Conservation (phyloP, 2,797 vertebrate species). For the Sphenopsis melanotis region DNA sequence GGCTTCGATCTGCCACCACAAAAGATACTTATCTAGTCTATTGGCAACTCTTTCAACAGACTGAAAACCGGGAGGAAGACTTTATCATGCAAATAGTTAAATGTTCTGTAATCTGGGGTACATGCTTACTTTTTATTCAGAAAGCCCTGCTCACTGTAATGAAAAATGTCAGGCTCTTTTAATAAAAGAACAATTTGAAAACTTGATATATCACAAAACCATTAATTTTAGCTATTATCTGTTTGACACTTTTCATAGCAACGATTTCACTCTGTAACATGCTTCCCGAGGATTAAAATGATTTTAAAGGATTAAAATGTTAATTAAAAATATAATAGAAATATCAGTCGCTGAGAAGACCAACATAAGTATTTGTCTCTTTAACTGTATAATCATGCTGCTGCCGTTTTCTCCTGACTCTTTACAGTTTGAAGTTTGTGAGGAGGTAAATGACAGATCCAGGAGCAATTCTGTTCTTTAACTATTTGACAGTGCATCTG, state of each 20-base stretch:
- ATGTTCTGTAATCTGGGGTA: constrained; percentile 61
- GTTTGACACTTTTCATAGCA: constrained; percentile 72
- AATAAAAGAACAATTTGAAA: constrained; percentile 73
- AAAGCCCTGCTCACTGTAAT: constrained; percentile 49
- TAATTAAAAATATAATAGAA: constrained; percentile 76
- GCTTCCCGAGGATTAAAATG: constrained; percentile 71
- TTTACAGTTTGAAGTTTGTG: constrained; percentile 57
- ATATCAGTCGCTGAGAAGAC: constrained; percentile 65
- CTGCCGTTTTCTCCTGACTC: not conserved
- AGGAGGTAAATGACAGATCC: constrained; percentile 70
- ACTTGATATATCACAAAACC: constrained; percentile 73
- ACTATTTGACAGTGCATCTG: constrained; percentile 71
- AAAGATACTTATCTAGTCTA: constrained; percentile 44
- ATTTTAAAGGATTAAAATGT: constrained; percentile 77
- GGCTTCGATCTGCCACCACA: not conserved
- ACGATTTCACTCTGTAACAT: constrained; percentile 66
- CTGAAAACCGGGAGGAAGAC: constrained; percentile 19
- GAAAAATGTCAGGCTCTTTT: constrained; percentile 58
- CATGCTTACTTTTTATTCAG: constrained; percentile 61
- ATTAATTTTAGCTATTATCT: constrained; percentile 76
- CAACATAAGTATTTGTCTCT: constrained; percentile 65
- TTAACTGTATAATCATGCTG: constrained; percentile 56
- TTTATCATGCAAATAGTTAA: constrained; percentile 59
- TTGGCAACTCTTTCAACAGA: constrained; percentile 32
- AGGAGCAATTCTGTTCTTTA: constrained; percentile 73